Evolutionary conservation across 2,888 invertebrate genomes (phyloP).

Genomic region (Drosophila putrida): DNA sequence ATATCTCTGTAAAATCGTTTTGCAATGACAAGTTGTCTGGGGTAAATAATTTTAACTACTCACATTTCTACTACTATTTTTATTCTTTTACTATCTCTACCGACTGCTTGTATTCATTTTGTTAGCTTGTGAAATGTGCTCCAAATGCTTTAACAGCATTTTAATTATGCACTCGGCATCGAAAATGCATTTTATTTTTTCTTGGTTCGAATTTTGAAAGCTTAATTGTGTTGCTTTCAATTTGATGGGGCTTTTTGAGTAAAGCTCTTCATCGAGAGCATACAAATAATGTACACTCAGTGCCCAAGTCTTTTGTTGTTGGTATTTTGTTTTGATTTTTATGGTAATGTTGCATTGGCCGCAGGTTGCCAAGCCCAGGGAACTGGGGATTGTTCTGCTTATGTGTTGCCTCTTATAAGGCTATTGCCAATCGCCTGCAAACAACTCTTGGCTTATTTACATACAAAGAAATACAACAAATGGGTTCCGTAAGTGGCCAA

Average conservation of each 20-base stretch:
- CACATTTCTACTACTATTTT: neutral
- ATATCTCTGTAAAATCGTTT: neutral
- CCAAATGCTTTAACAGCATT: constrained; percentile 42
- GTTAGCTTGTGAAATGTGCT: constrained; percentile 55
- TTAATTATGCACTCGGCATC: constrained; percentile 65
- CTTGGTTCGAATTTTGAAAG: constrained; percentile 41
- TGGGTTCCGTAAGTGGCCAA: constrained; percentile 18
- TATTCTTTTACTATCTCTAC: neutral
- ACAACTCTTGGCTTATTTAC: neutral
- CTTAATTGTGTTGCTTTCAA: constrained; percentile 66
- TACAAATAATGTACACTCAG: constrained; percentile 41
- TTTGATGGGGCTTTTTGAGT: constrained; percentile 22
- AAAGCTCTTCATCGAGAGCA: constrained; percentile 11
- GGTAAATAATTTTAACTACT: too few species aligned
- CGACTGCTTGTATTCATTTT: constrained; percentile 5
- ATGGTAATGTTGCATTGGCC: constrained; percentile 40
- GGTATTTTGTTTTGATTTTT: constrained; percentile 30
- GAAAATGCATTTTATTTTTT: constrained; percentile 48
- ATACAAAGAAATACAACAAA: constrained; percentile 3
- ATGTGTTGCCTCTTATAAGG: constrained; percentile 26
- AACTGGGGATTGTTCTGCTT: constrained; percentile 40
- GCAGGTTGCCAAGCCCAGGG: constrained; percentile 54
- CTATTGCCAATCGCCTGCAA: constrained; percentile 8
- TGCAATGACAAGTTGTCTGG: too few species aligned
- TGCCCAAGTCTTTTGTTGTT: constrained; percentile 36